Evolutionary conservation across 2,113 vertebrate genomes (phyloP).

Genomic region (Onychorhynchus coronatus): DNA sequence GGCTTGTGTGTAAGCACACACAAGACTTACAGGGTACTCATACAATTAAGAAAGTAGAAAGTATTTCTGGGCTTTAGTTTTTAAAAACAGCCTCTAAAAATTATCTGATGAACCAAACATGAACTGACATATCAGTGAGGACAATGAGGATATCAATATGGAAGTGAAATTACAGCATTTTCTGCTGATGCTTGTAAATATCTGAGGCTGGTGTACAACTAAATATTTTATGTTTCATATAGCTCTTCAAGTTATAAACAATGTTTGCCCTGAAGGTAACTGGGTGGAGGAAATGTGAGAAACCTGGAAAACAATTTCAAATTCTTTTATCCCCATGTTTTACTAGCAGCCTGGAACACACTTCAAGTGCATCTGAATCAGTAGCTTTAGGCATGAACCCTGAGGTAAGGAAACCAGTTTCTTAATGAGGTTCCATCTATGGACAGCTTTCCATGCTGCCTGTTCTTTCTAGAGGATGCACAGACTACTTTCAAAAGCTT

Average conservation of each 20-base stretch:
- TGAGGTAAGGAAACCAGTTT: not conserved
- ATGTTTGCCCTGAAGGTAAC: not conserved
- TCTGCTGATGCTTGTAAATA: not conserved
- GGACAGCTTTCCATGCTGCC: not conserved
- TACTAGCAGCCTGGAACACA: not conserved
- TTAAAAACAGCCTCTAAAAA: not conserved
- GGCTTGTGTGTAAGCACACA: not conserved
- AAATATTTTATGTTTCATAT: not conserved
- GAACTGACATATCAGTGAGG: not conserved
- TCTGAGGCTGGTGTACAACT: not conserved
- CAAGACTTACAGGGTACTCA: not conserved
- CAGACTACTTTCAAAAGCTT: not conserved
- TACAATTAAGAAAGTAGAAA: not conserved
- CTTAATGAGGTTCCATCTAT: not conserved
- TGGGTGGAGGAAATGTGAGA: not conserved
- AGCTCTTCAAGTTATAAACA: not conserved
- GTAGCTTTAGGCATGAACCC: not conserved
- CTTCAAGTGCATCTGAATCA: not conserved
- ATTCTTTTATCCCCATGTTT: not conserved
- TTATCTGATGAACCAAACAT: not conserved
- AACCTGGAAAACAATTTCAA: not conserved
- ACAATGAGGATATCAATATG: not conserved
- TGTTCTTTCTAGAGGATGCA: not conserved
- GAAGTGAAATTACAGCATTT: not conserved
- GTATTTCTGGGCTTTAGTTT: not conserved